Evolutionary conservation across 2,797 vertebrate species (phyloP), one percentile per base, ranked within the genome.

Genomic region (Gastrophryne carolinensis): DNA sequence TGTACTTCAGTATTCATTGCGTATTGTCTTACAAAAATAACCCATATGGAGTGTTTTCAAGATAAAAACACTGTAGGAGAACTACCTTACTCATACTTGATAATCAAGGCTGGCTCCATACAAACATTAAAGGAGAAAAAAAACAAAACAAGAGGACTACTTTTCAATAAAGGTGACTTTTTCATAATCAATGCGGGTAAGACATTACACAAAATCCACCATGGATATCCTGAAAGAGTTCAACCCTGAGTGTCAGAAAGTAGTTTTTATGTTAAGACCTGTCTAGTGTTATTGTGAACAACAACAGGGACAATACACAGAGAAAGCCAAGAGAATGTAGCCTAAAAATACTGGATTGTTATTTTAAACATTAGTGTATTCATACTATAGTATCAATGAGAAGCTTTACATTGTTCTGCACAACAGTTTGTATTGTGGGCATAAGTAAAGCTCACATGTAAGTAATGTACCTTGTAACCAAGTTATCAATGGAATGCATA

Each of bases 21-120:
- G 71, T 78, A 78, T 78, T 78, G 67, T 67, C 65, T 57, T 30
- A 67, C 53, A 71, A 78, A 71, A 72, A 35, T 44, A 63, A 75
- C 35, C 37, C 10, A 63, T 41, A 11, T 49, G 60, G 67, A 71
- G 74, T 77, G 67, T 35, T 24, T 54, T 12, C 12, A 35, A 23
- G 26, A 32, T 54, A 54, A 71, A 60, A 26, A 30, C 50, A 77
- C 66, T 52, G 30, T 62, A 61, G 54, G 56, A 61, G 29, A 75
- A 24, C 10, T 54, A 23, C 24, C 35, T 49, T 24, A 58, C 26
- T 63, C 39, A 21, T 35, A 17, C n/a, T 23, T 52, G 57, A 41
- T 26, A 69, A 44, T 29, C 23, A 69, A n/a, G 26, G 35, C 4
- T 50, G 26, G 35, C 47, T 21, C 19, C 34, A 26, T 3, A 30